Base-by-base conservation (phyloP, 2,113 vertebrate species). In the Okapia johnstoni region DNA sequence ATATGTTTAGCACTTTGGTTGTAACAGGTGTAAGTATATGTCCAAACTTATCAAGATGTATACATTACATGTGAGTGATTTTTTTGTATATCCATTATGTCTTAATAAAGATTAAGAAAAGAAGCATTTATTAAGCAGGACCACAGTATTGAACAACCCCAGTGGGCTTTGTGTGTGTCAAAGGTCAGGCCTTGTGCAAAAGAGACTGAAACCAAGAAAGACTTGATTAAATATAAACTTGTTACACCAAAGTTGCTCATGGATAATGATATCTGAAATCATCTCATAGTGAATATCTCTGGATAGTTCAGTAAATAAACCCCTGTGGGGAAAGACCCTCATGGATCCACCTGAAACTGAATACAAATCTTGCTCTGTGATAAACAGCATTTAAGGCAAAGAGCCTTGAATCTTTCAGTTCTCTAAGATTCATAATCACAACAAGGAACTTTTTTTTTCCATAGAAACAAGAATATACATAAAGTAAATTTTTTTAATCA, bases 401-500 rank as follows among this genome's bases (percentile, higher is more conserved):
- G 57, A n/a, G 6, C 86, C 63, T 30, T 5, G 48, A 19, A 58
- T 58, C 48, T 94, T 93, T 88, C 58, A 33, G 2, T 73, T 93
- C 52, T 58, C 19, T 2, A 80, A 89, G 52, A 61, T 92, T 83
- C n/a, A 58, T 52, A 61, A 58, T 87, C 94, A 85, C 19, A 92
- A 79, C 61, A 66, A 96, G 95, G 77, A 61, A 54, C 36, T 84
- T 94, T 60, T 54, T 70, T 87, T 97, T 98, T 97, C 96, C 2
- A 1, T 85, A 92, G 55, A 36, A 98, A 91, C 28, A 97, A 88
- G 57, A 87, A 96, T 81, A 97, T 80, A 97, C 86, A 97, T 91
- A 93, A 97, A 98, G 93, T 97, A 84, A 91, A 79, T 17, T 88
- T 88, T 2, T 30, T 6, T 93, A 93, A 98, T 98, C 97, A 98